phyloP scores from a whole-genome alignment of 2,888 invertebrate genomes.

The Isotomurus palustris region DNA sequence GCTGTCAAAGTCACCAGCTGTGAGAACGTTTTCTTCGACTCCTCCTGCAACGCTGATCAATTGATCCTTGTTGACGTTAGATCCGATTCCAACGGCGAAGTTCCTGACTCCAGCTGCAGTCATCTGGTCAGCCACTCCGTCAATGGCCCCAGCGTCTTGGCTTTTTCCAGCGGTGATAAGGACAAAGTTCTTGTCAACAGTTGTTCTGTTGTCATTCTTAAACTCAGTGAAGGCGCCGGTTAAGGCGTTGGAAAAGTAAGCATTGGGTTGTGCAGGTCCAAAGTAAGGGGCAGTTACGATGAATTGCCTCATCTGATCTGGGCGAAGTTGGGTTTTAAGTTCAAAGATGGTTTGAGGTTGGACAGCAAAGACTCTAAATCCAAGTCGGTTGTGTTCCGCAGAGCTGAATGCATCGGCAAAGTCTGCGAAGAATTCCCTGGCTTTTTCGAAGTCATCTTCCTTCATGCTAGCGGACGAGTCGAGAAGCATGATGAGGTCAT shows the following conservation, averaged over 20 bases:
- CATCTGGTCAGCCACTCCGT: too few species aligned
- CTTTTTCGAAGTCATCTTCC: not conserved
- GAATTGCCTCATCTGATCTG: not conserved
- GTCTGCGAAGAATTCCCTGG: slow-evolving; percentile 9
- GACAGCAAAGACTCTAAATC: slow-evolving; percentile 5
- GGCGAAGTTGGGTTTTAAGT: not conserved
- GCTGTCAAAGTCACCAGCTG: too few species aligned
- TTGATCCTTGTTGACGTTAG: too few species aligned
- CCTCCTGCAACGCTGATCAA: too few species aligned
- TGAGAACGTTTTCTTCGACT: too few species aligned
- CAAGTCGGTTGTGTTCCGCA: slow-evolving; percentile 8
- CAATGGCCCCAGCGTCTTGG: too few species aligned
- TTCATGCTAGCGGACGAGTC: slow-evolving; percentile 20
- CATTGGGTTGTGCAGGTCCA: not conserved
- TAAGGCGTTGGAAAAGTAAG: slow-evolving; percentile 6
- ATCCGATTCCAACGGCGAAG: too few species aligned
- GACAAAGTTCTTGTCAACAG: slow-evolving; percentile 9
- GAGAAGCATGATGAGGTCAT: slow-evolving; percentile 19
- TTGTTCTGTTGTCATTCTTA: not conserved
- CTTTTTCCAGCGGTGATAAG: too few species aligned
- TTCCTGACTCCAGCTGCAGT: too few species aligned
- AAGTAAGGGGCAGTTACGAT: slow-evolving; percentile 6
- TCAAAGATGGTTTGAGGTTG: not conserved
- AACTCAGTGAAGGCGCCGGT: not conserved
- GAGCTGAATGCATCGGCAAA: slow-evolving; percentile 10